These are phyloP conservation scores for Syritta pipiens DNA, from an alignment of 2,888 invertebrate species.

Conservation along the genomic window DNA sequence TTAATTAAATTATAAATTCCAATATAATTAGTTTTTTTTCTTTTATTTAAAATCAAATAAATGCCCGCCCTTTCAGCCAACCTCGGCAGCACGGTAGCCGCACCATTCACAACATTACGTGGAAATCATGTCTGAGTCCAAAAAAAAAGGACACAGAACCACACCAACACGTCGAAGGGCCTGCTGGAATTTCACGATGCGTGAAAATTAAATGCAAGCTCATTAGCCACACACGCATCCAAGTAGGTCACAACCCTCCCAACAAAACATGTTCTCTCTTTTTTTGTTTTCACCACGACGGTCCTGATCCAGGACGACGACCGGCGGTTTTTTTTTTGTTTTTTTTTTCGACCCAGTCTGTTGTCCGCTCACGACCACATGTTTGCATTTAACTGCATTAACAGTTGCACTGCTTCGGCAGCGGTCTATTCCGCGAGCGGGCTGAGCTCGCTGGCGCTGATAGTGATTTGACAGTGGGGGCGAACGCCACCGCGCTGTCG, in stretches of 20 bases:
- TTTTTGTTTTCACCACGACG: slow-evolving; percentile 32
- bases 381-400: slow-evolving; percentile 68
- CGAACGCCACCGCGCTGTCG: no score
- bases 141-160: slow-evolving; percentile 6
- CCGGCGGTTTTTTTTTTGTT: slow-evolving; percentile 44
- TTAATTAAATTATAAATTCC: slow-evolving; percentile 68
- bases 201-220: slow-evolving; percentile 58
- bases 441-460: slow-evolving; percentile 43
- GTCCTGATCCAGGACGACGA: slow-evolving; percentile 51
- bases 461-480: slow-evolving; percentile 46
- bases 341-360: slow-evolving; percentile 49
- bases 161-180: neutral
- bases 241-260: slow-evolving; percentile 61
- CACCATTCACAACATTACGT: slow-evolving; percentile 8
- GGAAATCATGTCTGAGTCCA: slow-evolving; percentile 38
- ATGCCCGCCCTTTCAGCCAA: slow-evolving; percentile 27
- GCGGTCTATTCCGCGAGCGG: slow-evolving; percentile 38
- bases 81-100: neutral
- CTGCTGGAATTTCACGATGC: slow-evolving; percentile 28
- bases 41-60: slow-evolving; percentile 59
- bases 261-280: slow-evolving; percentile 43
- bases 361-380: slow-evolving; percentile 61
- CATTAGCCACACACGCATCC: slow-evolving; percentile 49
- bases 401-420: slow-evolving; percentile 57
- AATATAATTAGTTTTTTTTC: slow-evolving; percentile 55